Conservation (phyloP, 1,140 invertebrate genomes). For the Conopomorpha cramerella region DNA sequence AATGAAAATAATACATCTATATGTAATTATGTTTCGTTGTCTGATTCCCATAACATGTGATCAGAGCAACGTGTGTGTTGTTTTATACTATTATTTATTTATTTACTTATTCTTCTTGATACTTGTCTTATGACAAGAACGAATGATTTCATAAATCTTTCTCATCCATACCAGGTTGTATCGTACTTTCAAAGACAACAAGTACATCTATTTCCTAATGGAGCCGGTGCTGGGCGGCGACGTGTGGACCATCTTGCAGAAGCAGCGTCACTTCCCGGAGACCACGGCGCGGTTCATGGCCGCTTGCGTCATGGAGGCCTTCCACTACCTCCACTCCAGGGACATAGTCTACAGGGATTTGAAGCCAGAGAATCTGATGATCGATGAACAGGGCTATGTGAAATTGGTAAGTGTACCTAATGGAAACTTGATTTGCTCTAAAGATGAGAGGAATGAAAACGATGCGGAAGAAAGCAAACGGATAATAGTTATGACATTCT, state of each 20-base stretch:
- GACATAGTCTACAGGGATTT: constrained; percentile 93
- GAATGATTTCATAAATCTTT: neutral
- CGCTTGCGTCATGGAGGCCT: constrained; percentile 89
- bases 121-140: too few relatives aligned
- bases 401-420: constrained; percentile 84
- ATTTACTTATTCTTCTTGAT: too few relatives aligned
- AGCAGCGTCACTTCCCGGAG: constrained; percentile 84
- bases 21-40: too few relatives aligned
- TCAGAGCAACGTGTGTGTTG: too few relatives aligned
- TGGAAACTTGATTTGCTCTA: too few relatives aligned
- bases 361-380: constrained; percentile 93
- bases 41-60: too few relatives aligned
- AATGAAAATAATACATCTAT: too few relatives aligned
- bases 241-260: constrained; percentile 91
- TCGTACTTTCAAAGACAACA: constrained; percentile 91
- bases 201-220: constrained; percentile 97
- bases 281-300: constrained; percentile 85
- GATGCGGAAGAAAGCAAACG: too few relatives aligned
- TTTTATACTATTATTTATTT: too few relatives aligned
- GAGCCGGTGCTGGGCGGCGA: constrained; percentile 97
- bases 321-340: constrained; percentile 85
- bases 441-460: too few relatives aligned
- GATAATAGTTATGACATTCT: too few relatives aligned
- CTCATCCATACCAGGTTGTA: constrained; percentile 70
- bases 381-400: constrained; percentile 85